Conservation (phyloP, 2,797 vertebrate species). For the Halcyon badia region DNA sequence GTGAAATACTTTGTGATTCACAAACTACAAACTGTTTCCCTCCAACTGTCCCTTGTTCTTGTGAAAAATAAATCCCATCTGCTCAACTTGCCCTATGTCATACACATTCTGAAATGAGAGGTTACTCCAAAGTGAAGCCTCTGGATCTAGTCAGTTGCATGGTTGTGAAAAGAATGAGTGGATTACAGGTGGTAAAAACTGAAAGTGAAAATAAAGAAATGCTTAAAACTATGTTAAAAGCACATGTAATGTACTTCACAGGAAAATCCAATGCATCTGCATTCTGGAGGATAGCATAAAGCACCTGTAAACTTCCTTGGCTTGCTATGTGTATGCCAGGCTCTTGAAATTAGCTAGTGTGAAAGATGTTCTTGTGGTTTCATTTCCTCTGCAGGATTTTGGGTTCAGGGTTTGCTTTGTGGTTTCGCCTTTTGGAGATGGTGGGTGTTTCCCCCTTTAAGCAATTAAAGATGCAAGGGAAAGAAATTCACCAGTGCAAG, state of each 20-base stretch:
- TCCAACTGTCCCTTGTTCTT: conserved; percentile 33
- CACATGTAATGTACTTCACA: not conserved
- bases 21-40: conserved; percentile 41
- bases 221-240: not conserved
- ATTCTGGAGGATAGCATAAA: not conserved
- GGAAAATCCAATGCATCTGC: not conserved
- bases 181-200: conserved; percentile 1
- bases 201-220: not conserved
- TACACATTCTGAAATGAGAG: not conserved
- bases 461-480: not conserved
- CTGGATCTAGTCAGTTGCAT: not conserved
- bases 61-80: conserved; percentile 19
- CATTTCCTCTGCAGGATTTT: conserved; percentile 22
- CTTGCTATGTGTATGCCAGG: not conserved
- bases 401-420: not conserved
- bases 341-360: not conserved
- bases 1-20: conserved; percentile 55
- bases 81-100: not conserved
- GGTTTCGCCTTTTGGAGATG: not conserved
- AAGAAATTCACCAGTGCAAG: not conserved
- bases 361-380: conserved; percentile 35
- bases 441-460: conserved; percentile 3
- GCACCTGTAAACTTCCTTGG: conserved; percentile 29
- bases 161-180: conserved; percentile 13
- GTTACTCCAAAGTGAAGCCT: not conserved